Evolutionary conservation across 2,113 vertebrate genomes (phyloP).

Genomic region (Cephalophus harveyi): DNA sequence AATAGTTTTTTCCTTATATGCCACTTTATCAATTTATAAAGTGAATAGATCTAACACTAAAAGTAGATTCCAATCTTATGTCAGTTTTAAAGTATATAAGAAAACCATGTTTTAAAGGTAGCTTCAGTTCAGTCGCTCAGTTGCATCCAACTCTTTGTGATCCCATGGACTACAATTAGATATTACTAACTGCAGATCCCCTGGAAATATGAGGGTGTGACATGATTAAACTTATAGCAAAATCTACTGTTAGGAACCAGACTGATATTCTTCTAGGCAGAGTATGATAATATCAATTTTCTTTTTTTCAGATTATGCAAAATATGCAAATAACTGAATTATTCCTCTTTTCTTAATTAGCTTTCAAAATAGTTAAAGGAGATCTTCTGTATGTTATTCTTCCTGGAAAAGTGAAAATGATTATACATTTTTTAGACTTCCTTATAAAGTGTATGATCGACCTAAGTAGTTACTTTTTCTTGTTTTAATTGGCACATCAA

Average conservation of each 20-base stretch:
- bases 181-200: not conserved
- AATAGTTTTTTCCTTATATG: not conserved
- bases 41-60: not conserved
- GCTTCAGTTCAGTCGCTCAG: not conserved
- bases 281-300: not conserved
- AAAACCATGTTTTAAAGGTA: not conserved
- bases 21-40: conserved; percentile 11
- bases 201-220: not conserved
- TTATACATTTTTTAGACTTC: not conserved
- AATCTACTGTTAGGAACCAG: not conserved
- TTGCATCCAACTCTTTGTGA: not conserved
- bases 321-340: not conserved
- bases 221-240: not conserved
- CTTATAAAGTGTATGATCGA: not conserved
- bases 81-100: not conserved
- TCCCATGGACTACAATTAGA: not conserved
- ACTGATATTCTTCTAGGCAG: not conserved
- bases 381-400: not conserved
- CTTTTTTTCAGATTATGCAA: not conserved
- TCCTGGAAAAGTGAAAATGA: not conserved
- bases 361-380: not conserved
- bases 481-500: not conserved
- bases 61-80: not conserved
- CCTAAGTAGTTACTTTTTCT: not conserved
- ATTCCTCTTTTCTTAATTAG: not conserved